phyloP scores from a whole-genome alignment of 2,888 invertebrate genomes.

The Volucella inanis region DNA sequence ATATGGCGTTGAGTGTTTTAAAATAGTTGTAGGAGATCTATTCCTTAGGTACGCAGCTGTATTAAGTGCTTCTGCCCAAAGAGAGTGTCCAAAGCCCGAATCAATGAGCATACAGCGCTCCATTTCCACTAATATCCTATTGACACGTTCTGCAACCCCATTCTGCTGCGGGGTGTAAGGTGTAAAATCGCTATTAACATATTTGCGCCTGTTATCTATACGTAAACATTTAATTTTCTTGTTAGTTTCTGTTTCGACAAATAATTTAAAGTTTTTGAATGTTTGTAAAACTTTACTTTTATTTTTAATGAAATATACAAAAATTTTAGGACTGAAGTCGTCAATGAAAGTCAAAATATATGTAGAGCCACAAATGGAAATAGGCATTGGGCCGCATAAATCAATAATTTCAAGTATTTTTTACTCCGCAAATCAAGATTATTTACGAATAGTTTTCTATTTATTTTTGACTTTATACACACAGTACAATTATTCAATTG shows the following conservation, averaged over 20 bases:
- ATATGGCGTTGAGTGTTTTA: constrained; percentile 59
- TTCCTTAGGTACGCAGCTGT: constrained; percentile 37
- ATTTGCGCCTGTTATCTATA: background rate
- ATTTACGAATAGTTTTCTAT: constrained; percentile 6
- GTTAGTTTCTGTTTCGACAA: constrained; percentile 76
- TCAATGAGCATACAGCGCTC: constrained; percentile 75
- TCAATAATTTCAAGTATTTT: constrained; percentile 21
- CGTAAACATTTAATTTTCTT: constrained; percentile 16
- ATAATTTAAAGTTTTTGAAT: constrained; percentile 76
- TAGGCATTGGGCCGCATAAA: constrained; percentile 22
- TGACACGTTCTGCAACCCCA: constrained; percentile 37
- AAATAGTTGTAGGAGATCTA: constrained; percentile 28
- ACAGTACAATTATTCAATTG: constrained; percentile 15
- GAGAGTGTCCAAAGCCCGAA: constrained; percentile 70
- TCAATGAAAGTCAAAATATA: constrained; percentile 38
- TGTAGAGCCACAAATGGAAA: constrained; percentile 20
- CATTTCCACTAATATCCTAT: constrained; percentile 66
- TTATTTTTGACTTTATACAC: constrained; percentile 20
- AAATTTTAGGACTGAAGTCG: constrained; percentile 18
- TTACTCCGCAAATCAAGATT: constrained; percentile 12
- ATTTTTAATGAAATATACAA: constrained; percentile 24
- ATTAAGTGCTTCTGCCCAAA: constrained; percentile 60
- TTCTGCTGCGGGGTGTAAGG: constrained; percentile 45
- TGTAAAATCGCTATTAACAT: constrained; percentile 17
- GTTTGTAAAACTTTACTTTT: constrained; percentile 77